Percentiles rank a stretch among this genome's conserved stretches.
Conservation (phyloP, 1,140 invertebrate species). For the Schlechtendalia chinensis region DNA sequence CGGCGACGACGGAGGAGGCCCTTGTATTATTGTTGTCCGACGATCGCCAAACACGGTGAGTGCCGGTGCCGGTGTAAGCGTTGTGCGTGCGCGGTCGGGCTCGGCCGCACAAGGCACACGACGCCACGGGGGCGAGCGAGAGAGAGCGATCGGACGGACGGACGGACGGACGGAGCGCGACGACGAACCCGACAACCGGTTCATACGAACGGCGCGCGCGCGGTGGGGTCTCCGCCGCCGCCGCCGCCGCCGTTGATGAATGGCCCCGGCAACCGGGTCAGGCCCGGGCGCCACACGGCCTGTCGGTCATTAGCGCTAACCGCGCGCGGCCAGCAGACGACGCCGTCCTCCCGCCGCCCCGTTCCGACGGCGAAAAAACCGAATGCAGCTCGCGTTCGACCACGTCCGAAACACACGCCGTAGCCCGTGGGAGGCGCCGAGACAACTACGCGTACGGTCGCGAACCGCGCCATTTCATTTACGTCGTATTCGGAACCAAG, state of each 20-base stretch:
- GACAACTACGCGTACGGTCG: no score
- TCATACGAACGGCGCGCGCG: neutral
- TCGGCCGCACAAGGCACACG: neutral
- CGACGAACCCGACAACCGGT: slow-evolving; percentile 5
- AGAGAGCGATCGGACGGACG: neutral
- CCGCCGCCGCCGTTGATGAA: slow-evolving; percentile 38
- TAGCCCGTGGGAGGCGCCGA: no score
- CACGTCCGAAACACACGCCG: no score
- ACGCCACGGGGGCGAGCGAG: no score
- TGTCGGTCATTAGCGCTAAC: slow-evolving; percentile 14
- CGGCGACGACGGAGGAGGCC: no score
- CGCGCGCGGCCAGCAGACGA: neutral
- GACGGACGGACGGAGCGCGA: neutral
- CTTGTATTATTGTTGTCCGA: no score
- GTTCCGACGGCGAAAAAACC: no score
- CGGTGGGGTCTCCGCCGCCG: slow-evolving; percentile 16
- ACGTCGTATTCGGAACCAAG: no score
- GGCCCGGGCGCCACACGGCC: slow-evolving; percentile 47
- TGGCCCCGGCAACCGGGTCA: slow-evolving; percentile 28
- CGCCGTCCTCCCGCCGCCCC: neutral
- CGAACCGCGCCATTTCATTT: no score
- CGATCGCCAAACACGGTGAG: neutral
- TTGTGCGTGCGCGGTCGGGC: neutral
- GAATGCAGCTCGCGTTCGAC: no score
- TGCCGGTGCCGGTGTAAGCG: neutral